Evolutionary conservation across 2,113 vertebrate genomes (phyloP).

Genomic region (Psilopsiagon aymara): DNA sequence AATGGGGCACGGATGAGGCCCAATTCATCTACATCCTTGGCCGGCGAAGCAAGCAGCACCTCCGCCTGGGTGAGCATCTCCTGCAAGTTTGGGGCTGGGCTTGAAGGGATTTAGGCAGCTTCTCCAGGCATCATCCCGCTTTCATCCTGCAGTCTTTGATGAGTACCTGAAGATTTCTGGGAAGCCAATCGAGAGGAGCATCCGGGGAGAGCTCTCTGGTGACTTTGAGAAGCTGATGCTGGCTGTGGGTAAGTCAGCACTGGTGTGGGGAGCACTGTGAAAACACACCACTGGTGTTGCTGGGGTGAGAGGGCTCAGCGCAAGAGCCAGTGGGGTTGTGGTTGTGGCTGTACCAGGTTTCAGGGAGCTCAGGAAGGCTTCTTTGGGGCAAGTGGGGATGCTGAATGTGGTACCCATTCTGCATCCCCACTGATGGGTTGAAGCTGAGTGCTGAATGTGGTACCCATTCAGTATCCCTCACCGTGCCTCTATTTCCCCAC

Average conservation of each 20-base stretch:
- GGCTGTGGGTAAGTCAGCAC: conserved; percentile 84
- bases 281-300: background rate
- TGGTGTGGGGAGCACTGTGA: rapidly evolving
- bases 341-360: background rate
- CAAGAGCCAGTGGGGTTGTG: background rate
- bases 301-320: background rate
- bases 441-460: background rate
- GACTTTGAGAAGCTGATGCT: conserved; percentile 97
- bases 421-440: background rate
- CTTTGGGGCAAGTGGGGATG: rapidly evolving
- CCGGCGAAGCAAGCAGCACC: conserved; percentile 90
- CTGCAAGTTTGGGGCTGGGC: background rate
- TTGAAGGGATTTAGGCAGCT: background rate
- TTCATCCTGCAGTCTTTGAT: conserved; percentile 85
- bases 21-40: conserved; percentile 96
- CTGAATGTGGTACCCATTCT: background rate
- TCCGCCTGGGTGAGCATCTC: conserved; percentile 84
- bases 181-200: conserved; percentile 89
- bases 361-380: background rate
- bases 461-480: background rate
- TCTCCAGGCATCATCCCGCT: background rate
- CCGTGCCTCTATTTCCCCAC: background rate
- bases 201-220: conserved; percentile 91
- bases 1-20: conserved; percentile 95
- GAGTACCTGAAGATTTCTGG: conserved; percentile 89